phyloP scores from a whole-genome alignment of 2,113 vertebrate species.

The Narcine bancroftii region DNA sequence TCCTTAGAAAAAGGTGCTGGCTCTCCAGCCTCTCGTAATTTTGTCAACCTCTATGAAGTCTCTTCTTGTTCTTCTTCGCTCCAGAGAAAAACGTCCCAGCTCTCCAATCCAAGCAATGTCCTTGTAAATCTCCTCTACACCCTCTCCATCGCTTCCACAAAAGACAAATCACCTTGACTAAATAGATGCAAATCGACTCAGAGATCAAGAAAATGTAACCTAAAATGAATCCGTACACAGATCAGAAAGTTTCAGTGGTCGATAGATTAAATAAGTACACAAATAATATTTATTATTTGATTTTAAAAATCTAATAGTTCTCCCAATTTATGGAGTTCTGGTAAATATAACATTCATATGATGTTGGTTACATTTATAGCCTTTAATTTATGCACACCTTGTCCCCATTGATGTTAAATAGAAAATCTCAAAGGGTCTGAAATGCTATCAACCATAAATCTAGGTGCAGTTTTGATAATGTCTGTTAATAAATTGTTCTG shows the following conservation, averaged over 20 bases:
- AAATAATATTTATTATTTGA: background rate
- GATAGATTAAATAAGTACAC: background rate
- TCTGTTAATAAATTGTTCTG: background rate
- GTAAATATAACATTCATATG: background rate
- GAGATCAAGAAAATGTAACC: background rate
- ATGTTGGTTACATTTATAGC: background rate
- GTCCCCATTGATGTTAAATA: background rate
- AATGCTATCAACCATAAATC: background rate
- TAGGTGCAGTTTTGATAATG: background rate
- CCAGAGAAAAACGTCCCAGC: too few relatives aligned
- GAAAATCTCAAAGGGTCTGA: background rate
- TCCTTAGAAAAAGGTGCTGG: too few relatives aligned
- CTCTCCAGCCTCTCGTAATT: too few relatives aligned
- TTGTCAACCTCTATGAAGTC: too few relatives aligned
- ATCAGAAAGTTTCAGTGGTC: background rate
- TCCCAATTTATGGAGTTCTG: background rate
- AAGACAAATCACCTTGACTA: background rate
- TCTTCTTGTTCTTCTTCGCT: too few relatives aligned
- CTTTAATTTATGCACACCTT: background rate
- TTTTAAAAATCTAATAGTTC: background rate
- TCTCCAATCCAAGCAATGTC: too few relatives aligned
- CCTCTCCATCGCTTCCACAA: background rate
- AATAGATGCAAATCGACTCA: background rate
- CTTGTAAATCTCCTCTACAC: too few relatives aligned
- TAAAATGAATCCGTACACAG: background rate